These are phyloP conservation scores for Heliornis fulica DNA, from an alignment of 2,113 vertebrate species.

Conservation along the genomic window DNA sequence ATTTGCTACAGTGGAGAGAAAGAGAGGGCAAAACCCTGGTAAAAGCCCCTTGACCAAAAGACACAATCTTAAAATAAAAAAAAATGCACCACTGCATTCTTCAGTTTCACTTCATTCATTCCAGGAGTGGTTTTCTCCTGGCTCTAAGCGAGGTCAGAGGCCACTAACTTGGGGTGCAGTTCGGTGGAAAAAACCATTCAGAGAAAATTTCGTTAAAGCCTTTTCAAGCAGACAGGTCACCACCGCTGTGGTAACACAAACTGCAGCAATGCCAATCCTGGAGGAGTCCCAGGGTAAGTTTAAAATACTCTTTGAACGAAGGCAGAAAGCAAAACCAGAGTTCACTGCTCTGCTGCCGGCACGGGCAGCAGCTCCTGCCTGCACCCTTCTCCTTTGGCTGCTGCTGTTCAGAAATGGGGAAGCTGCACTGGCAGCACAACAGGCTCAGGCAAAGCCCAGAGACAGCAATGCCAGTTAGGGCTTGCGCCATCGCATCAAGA, in stretches of 20 bases:
- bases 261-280: not conserved
- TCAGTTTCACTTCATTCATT: not conserved
- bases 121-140: not conserved
- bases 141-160: not conserved
- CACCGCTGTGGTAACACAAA: not conserved
- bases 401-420: not conserved
- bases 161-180: not conserved
- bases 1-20: constrained; percentile 78
- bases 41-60: not conserved
- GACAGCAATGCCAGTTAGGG: not conserved
- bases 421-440: not conserved
- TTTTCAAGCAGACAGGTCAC: not conserved
- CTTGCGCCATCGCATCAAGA: not conserved
- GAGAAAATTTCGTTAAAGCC: not conserved
- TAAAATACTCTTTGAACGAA: not conserved
- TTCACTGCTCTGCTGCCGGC: not conserved
- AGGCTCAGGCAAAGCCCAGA: not conserved
- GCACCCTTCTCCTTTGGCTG: not conserved
- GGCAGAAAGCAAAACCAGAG: not conserved
- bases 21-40: not conserved
- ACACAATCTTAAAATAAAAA: not conserved
- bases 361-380: not conserved
- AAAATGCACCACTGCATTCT: fast-evolving
- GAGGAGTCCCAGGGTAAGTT: not conserved
- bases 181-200: not conserved